Base-by-base conservation (phyloP, 2,113 vertebrate species). In the Chitala chitala region DNA sequence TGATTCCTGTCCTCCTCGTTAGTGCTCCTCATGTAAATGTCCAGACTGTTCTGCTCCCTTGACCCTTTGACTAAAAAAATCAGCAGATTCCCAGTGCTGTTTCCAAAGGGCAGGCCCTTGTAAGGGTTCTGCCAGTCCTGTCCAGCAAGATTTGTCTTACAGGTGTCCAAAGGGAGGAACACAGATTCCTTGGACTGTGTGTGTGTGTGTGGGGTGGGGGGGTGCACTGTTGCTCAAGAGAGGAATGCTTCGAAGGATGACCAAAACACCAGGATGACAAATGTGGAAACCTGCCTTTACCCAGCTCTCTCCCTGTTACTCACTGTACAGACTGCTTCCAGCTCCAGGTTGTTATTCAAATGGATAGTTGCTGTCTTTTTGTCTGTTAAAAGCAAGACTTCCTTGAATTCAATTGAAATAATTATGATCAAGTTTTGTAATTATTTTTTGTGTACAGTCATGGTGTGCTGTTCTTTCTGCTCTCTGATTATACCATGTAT, bases 401-500 rank as follows among this genome's bases (percentile, higher is more conserved):
- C 71, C 75, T 78, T 64, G 31, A 38, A 55, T 53, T 72, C 56
- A 71, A 78, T 58, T 69, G 63, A 59, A 73, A 77, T 76, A 38
- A 59, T 54, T 22, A 78, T 71, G 33, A 75, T 73, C 80, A 71
- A 72, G 44, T 86, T 87, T 92, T 86, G 91, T 87, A 89, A 88
- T 91, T 82, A 77, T 86, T 86, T 89, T 90, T 82, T 86, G 77
- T 92, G 90, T 93, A 87, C 83, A 89, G 84, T 79, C 80, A 83
- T 48, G 61, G 82, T 75, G 72, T 86, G 69, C 84, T 22, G 76
- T 81, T 87, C 79, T 80, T 87, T 76, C 58, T 87, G 88, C 89
- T 90, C 89, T 91, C 81, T 88, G 86, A 89, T 81, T 70, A 78
- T 88, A 88, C 89, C 89, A 89, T 94, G 92, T 93, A 90, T 91